Evolutionary conservation across 2,797 vertebrate genomes (phyloP).

Genomic region (Calcarius lapponicus): DNA sequence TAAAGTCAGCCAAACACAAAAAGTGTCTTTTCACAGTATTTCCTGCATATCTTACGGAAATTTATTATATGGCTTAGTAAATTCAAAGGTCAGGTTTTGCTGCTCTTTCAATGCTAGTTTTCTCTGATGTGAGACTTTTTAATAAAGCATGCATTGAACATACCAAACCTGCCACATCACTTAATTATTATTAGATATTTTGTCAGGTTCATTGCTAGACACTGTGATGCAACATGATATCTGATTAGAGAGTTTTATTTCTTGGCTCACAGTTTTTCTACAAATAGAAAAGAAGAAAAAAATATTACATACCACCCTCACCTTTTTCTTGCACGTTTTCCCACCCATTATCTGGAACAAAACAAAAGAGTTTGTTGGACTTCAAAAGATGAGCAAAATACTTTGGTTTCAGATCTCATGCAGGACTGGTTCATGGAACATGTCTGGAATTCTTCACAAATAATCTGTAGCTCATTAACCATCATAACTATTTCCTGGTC

Average conservation of each 20-base stretch:
- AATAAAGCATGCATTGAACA: neutral
- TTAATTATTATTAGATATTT: slow-evolving; percentile 20
- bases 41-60: neutral
- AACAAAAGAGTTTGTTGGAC: neutral
- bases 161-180: neutral
- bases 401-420: neutral
- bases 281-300: neutral
- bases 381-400: neutral
- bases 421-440: neutral
- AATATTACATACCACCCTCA: neutral
- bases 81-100: neutral
- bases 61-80: slow-evolving; percentile 7
- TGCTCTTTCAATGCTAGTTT: slow-evolving; percentile 20
- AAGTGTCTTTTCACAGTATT: neutral
- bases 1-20: neutral
- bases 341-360: neutral
- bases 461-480: neutral
- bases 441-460: neutral
- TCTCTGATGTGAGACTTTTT: neutral
- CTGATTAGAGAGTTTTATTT: neutral
- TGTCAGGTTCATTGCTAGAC: neutral
- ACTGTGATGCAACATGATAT: neutral
- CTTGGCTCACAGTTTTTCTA: neutral
- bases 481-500: neutral
- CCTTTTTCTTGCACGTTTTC: neutral